Base-by-base conservation (phyloP, 2,797 vertebrate genomes). In the Gorsachius magnificus region DNA sequence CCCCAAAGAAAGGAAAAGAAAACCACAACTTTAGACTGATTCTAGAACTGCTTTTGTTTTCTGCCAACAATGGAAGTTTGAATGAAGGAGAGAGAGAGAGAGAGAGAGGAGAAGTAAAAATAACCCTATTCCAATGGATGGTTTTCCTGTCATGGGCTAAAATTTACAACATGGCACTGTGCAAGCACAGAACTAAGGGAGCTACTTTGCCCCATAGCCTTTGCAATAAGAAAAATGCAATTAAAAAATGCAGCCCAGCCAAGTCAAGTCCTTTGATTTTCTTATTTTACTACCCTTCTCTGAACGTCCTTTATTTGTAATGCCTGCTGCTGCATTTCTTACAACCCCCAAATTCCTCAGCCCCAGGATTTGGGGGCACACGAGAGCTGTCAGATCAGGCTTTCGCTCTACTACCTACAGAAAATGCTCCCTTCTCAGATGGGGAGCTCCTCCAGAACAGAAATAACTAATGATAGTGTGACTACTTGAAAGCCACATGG, bases 381-480 rank as follows among this genome's bases (percentile, higher is more conserved):
- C 0, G 33, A 56, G 87, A 31, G 78, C 74, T 75, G 43, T 24
- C 43, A 41, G 71, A 53, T 13, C 45, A 45, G 82, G 41, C 80
- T 63, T 72, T 82, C 2, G 8, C 89, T 89, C 57, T 51, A 8
- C 70, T 81, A 72, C 57, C 56, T 57, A n/a, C 65, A 57, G 71
- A 89, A 92, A 35, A 7, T 5, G 29, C 43, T 91, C 33, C 69
- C 46, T 61, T 25, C 83, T 85, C 68, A 48, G 68, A 86, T 35
- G 45, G 75, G 83, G 87, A 94, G 65, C 81, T 92, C 78, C 84
- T 94, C 81, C 84, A 92, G 81, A 93, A 89, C 2, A 87, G 92
- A 95, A 95, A 58, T 65, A 91, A 56, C 93, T 96, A 94, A 93
- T 93, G 92, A 63, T 45, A 87, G 54, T 80, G 90, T 93, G 96